Evolutionary conservation across 2,113 vertebrate species (phyloP).

Genomic region (Ptilonorhynchus violaceus): DNA sequence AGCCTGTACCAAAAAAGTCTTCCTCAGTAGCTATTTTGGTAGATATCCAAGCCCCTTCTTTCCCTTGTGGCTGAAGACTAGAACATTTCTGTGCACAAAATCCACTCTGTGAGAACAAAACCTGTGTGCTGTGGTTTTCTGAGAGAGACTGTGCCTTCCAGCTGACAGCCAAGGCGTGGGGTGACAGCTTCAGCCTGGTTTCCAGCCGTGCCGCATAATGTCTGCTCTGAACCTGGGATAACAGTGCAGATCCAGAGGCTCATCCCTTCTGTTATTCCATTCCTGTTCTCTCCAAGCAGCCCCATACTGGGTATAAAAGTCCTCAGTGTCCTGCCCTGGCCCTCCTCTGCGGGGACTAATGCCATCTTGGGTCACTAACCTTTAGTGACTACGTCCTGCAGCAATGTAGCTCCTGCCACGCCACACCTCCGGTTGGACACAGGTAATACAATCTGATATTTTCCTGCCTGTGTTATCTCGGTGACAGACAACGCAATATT

Average conservation of each 20-base stretch:
- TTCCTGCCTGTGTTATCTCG: constrained; percentile 28
- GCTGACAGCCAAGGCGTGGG: background rate
- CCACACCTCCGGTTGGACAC: constrained; percentile 32
- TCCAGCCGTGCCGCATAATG: fast-evolving
- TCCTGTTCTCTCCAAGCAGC: background rate
- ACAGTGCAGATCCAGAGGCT: background rate
- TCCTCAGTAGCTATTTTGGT: background rate
- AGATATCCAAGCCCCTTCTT: background rate
- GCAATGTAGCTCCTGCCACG: background rate
- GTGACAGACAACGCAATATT: constrained; percentile 20
- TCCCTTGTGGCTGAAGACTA: background rate
- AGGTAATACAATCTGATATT: constrained; percentile 62
- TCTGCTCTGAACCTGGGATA: background rate
- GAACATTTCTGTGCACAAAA: background rate
- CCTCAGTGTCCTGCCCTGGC: background rate
- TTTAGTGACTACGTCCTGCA: background rate
- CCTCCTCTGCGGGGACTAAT: background rate
- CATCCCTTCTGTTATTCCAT: background rate
- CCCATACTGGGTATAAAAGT: background rate
- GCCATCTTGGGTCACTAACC: constrained; percentile 16
- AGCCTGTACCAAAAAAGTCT: background rate
- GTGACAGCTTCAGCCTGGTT: background rate
- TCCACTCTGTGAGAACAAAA: background rate
- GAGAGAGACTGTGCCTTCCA: background rate
- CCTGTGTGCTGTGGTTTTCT: background rate